Base-by-base conservation (phyloP, 53 echinoderm and acorn worm genomes). In the Holothuria leucospilota region DNA sequence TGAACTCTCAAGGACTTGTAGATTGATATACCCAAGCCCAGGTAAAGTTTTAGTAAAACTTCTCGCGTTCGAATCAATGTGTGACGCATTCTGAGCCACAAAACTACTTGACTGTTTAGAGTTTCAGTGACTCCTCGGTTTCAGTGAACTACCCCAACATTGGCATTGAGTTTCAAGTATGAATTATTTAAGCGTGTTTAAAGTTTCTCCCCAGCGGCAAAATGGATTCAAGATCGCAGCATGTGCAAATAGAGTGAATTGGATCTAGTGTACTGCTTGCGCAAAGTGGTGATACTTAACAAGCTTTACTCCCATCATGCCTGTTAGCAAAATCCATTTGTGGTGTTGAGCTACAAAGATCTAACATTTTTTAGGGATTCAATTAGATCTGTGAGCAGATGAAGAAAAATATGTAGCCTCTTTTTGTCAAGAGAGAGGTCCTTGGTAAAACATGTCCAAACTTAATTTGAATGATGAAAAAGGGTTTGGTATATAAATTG, bases 281-380 rank as follows among this genome's bases (percentile, higher is more conserved):
- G 34, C 72, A 72, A 72, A 72, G 39, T 39, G 72, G 46, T n/a
- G 46, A 72, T 72, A 72, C 40, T 72, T 72, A 72, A 72, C 46
- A 46, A 72, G 72, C 72, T 72, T 72, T 72, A 39, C 72, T 71
- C 72, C 39, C 46, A 46, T 49, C 72, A 46, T 38, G 23, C 72
- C 72, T 72, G 23, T 72, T 72, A 72, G 72, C 72, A 41, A 72
- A 72, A 72, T 72, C 72, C 72, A 72, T 72, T 72, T 72, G 72
- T 72, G 23, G 39, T 72, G 23, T 20, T 41, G 38, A 46, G 21
- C 23, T 15, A 72, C 72, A 72, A 72, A 72, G 72, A 72, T 46
- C 72, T 39, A 41, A 72, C 72, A 39, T 41, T 72, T 72, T n/a
- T 39, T 20, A n/a, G 39, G 12, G 23, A 30, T 46, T 72, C 46